These are phyloP conservation scores for Cyprinodon brontotheroides DNA, from an alignment of 2,113 vertebrate species.

Conservation along the genomic window DNA sequence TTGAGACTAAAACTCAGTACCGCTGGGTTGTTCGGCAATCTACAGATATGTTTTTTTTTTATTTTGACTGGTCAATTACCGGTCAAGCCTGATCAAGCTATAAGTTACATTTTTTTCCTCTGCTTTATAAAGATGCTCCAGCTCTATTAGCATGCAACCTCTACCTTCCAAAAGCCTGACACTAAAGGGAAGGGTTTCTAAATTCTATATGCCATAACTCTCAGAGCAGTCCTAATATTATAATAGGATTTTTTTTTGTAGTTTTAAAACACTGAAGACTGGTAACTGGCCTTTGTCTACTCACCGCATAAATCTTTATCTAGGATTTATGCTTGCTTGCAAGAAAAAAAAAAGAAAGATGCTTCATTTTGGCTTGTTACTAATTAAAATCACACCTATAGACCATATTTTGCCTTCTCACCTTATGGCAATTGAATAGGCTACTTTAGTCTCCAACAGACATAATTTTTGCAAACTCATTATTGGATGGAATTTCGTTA, in stretches of 20 bases:
- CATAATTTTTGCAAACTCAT: conserved; percentile 35
- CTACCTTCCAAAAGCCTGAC: background rate
- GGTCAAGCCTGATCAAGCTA: background rate
- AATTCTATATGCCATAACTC: background rate
- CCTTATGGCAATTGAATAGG: background rate
- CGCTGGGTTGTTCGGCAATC: background rate
- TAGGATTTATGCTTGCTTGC: background rate
- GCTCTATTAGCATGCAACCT: background rate
- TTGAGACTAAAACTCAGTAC: too few relatives aligned
- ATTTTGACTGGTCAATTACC: too few relatives aligned
- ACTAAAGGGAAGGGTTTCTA: background rate
- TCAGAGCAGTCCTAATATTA: background rate
- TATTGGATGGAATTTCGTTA: conserved; percentile 54
- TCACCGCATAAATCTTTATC: background rate
- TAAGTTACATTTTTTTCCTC: background rate
- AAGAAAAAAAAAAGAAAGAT: background rate
- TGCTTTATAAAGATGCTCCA: background rate
- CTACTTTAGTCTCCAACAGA: conserved; percentile 3
- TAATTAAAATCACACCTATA: background rate
- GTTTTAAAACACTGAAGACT: background rate
- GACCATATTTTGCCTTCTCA: background rate
- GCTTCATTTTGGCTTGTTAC: background rate
- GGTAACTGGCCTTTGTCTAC: too few relatives aligned
- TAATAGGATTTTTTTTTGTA: background rate
- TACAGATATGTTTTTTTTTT: background rate